Evolutionary conservation across 2,797 vertebrate species (phyloP).

Genomic region (Rhadinocentrus ornatus): DNA sequence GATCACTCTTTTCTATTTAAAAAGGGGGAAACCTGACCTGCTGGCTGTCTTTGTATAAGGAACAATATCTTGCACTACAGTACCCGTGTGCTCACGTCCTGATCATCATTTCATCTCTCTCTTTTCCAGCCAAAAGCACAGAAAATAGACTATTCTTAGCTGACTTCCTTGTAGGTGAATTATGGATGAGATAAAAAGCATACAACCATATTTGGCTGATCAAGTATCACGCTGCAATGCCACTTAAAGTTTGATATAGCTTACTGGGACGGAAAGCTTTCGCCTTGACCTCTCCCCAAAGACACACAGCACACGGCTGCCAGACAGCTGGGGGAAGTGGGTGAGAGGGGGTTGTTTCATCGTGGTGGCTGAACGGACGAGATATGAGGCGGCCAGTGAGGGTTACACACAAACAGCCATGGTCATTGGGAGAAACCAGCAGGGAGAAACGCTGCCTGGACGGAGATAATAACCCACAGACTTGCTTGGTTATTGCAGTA

Average conservation of each 20-base stretch:
- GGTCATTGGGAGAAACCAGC: constrained; percentile 56
- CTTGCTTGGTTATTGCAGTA: constrained; percentile 44
- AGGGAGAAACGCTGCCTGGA: constrained; percentile 54
- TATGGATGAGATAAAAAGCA: constrained; percentile 80
- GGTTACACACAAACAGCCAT: constrained; percentile 61
- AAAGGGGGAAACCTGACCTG: constrained; percentile 56
- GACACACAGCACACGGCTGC: constrained; percentile 15
- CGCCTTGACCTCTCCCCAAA: constrained; percentile 20
- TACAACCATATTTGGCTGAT: constrained; percentile 76
- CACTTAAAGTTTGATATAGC: constrained; percentile 76
- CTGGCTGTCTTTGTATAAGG: constrained; percentile 38
- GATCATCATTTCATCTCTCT: constrained; percentile 47
- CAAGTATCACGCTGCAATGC: constrained; percentile 76
- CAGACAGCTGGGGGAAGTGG: constrained; percentile 10
- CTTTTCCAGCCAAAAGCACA: constrained; percentile 33
- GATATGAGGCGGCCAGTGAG: constrained; percentile 61
- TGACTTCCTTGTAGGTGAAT: constrained; percentile 71
- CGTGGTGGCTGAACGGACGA: constrained; percentile 49
- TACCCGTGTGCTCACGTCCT: constrained; percentile 21
- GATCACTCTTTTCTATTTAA: constrained; percentile 40
- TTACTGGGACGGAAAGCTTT: constrained; percentile 37
- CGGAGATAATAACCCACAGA: constrained; percentile 59
- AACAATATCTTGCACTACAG: constrained; percentile 35
- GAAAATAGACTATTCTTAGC: constrained; percentile 69
- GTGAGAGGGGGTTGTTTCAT: constrained; percentile 27